These are phyloP conservation scores for Dysdera silvatica DNA, from an alignment of 1,140 invertebrate species.

Conservation along the genomic window DNA sequence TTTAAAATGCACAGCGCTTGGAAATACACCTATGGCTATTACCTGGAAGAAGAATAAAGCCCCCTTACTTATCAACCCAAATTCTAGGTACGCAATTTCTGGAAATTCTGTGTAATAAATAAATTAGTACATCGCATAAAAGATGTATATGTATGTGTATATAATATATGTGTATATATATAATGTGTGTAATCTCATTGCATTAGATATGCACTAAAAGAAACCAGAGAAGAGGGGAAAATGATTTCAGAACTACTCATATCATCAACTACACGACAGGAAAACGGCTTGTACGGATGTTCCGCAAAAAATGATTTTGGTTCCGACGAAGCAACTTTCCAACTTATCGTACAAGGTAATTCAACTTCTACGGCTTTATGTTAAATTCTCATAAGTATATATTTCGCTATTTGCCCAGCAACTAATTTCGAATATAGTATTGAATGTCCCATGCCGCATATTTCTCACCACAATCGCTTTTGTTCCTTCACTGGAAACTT, in stretches of 20 bases:
- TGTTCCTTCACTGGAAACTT: too few species aligned
- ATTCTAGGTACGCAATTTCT: slow-evolving; percentile 10
- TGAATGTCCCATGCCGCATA: too few species aligned
- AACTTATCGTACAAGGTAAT: slow-evolving; percentile 48
- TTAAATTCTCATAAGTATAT: too few species aligned
- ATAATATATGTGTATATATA: too few species aligned
- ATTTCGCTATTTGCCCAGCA: too few species aligned
- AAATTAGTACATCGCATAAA: too few species aligned
- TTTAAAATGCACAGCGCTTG: slow-evolving; percentile 39
- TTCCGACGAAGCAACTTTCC: slow-evolving; percentile 43
- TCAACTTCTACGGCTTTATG: too few species aligned
- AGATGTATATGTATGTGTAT: too few species aligned
- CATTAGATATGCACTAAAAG: slow-evolving; percentile 10
- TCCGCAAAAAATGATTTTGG: slow-evolving; percentile 43
- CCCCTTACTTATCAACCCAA: slow-evolving; percentile 43
- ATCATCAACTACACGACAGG: slow-evolving; percentile 38
- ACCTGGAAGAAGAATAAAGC: slow-evolving; percentile 66
- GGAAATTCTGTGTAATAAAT: not conserved
- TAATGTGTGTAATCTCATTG: not conserved
- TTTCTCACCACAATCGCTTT: too few species aligned
- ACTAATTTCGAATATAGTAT: too few species aligned
- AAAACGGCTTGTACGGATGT: slow-evolving; percentile 48
- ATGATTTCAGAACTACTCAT: slow-evolving; percentile 38
- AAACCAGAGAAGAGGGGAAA: slow-evolving; percentile 6
- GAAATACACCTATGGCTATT: slow-evolving; percentile 65